Conservation (phyloP, 2,888 invertebrate species). For the Philopedon plagiatum region DNA sequence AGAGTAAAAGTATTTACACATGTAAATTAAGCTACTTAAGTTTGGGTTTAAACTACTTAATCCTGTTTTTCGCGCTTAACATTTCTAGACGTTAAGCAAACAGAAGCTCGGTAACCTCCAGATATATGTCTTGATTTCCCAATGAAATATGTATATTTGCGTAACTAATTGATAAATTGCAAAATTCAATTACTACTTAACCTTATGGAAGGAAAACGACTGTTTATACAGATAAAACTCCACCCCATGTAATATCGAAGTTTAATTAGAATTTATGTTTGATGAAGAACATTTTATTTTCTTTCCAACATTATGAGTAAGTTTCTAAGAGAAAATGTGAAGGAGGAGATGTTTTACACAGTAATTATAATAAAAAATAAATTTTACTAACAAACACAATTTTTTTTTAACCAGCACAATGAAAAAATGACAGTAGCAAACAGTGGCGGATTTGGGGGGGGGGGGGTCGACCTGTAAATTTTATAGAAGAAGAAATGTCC, state of each 20-base stretch:
- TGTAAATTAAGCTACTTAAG: too few species aligned
- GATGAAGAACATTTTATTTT: slow-evolving; percentile 20
- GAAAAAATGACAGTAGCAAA: too few species aligned
- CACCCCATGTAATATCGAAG: slow-evolving; percentile 28
- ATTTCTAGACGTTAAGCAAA: neutral
- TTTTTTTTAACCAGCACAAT: neutral
- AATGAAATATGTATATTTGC: slow-evolving; percentile 36
- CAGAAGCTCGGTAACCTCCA: slow-evolving; percentile 12
- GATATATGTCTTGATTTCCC: slow-evolving; percentile 21
- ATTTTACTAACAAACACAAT: neutral
- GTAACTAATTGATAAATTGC: slow-evolving; percentile 44
- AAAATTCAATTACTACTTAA: slow-evolving; percentile 29
- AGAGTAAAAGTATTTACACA: too few species aligned
- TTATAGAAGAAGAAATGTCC: too few species aligned
- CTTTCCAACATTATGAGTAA: neutral
- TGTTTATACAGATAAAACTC: slow-evolving; percentile 35
- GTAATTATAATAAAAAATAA: neutral
- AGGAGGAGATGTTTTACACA: neutral
- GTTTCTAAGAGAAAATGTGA: neutral
- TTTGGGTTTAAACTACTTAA: neutral
- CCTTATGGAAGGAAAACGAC: slow-evolving; percentile 17
- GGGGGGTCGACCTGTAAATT: too few species aligned
- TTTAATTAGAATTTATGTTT: slow-evolving; percentile 42
- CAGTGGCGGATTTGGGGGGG: too few species aligned
- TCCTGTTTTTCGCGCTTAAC: neutral